Evolutionary conservation across 1,140 invertebrate species (phyloP).

Genomic region (Musca domestica): DNA sequence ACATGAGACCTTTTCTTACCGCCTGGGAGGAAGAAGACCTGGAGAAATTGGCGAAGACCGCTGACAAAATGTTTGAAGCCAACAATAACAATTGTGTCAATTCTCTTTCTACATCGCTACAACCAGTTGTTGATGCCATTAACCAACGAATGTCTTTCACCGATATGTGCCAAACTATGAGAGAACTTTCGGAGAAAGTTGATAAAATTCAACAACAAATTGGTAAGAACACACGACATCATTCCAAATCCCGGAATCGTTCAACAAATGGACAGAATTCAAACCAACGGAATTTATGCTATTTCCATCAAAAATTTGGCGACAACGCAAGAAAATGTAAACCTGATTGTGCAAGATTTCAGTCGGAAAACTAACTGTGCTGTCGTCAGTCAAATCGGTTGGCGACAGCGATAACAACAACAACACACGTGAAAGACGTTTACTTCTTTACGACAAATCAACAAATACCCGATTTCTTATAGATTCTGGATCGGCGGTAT

Average conservation of each 20-base stretch:
- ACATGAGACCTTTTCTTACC: too few relatives aligned
- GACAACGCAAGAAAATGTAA: not conserved
- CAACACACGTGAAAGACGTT: conserved; percentile 2
- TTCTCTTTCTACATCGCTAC: not conserved
- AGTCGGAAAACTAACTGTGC: conserved; percentile 1
- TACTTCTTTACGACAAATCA: not conserved
- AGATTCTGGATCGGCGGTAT: too few relatives aligned
- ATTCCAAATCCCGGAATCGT: not conserved
- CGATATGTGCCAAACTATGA: too few relatives aligned
- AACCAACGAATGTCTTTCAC: too few relatives aligned
- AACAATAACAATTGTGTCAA: not conserved
- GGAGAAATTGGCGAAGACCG: not conserved
- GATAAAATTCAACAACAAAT: too few relatives aligned
- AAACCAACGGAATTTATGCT: not conserved
- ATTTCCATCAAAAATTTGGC: not conserved
- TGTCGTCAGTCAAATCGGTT: not conserved
- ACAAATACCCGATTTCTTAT: not conserved
- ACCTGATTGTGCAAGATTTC: not conserved
- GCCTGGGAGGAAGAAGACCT: too few relatives aligned
- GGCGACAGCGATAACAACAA: not conserved
- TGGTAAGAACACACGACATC: too few relatives aligned
- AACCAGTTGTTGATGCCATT: too few relatives aligned
- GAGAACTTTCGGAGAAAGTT: too few relatives aligned
- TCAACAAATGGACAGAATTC: not conserved
- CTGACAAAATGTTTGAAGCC: not conserved